Base-by-base conservation (phyloP, 2,888 invertebrate species). In the Leptura quadrifasciata region DNA sequence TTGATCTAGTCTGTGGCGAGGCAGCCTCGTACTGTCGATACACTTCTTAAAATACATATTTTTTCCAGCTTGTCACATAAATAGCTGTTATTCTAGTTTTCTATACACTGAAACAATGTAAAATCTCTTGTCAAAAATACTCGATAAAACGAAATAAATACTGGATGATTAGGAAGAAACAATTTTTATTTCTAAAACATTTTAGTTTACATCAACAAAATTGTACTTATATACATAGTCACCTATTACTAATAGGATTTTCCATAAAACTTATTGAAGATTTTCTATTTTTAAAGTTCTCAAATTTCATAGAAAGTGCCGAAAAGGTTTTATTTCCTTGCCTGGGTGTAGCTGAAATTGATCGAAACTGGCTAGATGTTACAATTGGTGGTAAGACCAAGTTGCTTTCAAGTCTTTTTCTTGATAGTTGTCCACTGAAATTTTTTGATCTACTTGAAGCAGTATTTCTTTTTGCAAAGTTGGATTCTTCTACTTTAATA, bases 291-390 rank as follows among this genome's bases (percentile, higher is more conserved):
- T 69, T 75, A 63, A 68, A 68, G 58, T 68, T 77, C 5, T 69
- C 58, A 58, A 58, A 76, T 65, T 78, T 78, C 31, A 77, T 63
- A 8, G 78, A 76, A 10, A 79, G 35, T 2, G 76, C 80, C 55
- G 80, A 83, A 74, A 81, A 73, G 17, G 79, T 80, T 76, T 81
- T 82, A 54, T 76, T 75, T 72, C 79, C 79, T 69, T 84, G 81
- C 21, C 85, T 79, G 24, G 88, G 88, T 10, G 87, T 86, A 6
- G 88, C 87, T 18, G 88, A 88, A 65, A 88, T 83, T 8, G 88
- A 88, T 64, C 88, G 79, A 79, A 85, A 85, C 69, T 85, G 83
- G 72, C 77, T 81, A 31, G 75, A 76, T 24, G 84, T 81, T 68
- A 86, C 87, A 24, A 69, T 69, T 21, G 87, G 87, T 15, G 87